Base-by-base conservation (phyloP, 1,140 invertebrate species). In the Dendroctonus valens region DNA sequence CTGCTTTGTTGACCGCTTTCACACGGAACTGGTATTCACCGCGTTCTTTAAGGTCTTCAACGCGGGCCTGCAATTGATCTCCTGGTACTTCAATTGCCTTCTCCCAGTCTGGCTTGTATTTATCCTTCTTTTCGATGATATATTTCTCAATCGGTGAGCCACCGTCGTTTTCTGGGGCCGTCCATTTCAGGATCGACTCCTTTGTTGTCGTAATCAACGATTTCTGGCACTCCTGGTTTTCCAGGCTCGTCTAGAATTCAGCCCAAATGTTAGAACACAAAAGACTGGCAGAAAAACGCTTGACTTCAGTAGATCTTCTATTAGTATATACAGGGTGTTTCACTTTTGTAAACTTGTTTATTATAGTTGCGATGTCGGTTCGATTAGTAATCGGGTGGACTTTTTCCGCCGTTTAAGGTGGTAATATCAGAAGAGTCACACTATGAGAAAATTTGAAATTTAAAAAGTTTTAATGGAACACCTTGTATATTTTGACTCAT, bases 111-210 rank as follows among this genome's bases (percentile, higher is more conserved):
- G 89, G 88, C 69, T 89, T 90, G 71, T 80, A 84, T 72, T 87
- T 89, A 75, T 94, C 92, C 79, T 95, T 94, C 85, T 98, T 99
- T 82, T 99, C 96, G 73, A 99, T 93, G 53, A 98, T 91, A 78
- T 98, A 99, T 80, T 97, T 96, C 72, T 92, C 91, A 74, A 99
- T 93, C 6, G 94, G 92, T 37, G 95, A 90, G 26, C 98, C 98
- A 64, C 97, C 97, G 79, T 99, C 97, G 65, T 81, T 87, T 53
- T 85, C 84, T n/a, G 97, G 97, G 11, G 92, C 83, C 0, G 88
- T 86, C 97, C 97, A 99, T 80, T 96, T 95, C 26, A 99, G 82
- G 65, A n/a, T 93, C 92, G 0, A 96, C 92, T 67, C 91, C 93
- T 75, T 94, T 90, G 79, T 96, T 95, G 76, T 97, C 94, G 73